Percentiles rank a stretch among this genome's conserved stretches.
Evolutionary conservation across 92 coral and sea anemone genomes (phyloP).

Genomic region (Porites cylindrica): DNA sequence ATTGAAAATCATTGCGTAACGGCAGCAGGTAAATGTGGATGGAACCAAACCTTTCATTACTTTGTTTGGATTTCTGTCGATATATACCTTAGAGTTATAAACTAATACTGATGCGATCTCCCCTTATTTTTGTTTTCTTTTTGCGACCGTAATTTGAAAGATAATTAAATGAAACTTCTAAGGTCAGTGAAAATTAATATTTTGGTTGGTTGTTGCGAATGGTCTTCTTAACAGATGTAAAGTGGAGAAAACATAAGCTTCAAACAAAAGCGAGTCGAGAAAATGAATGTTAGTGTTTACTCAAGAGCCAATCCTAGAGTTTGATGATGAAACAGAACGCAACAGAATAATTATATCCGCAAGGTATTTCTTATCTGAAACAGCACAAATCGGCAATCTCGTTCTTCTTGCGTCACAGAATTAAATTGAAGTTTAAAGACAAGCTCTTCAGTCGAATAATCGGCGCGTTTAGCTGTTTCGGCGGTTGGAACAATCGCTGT

Average conservation of each 20-base stretch:
- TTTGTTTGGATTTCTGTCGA: not conserved
- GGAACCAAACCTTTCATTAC: too few species aligned
- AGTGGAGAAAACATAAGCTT: not conserved
- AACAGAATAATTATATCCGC: slow-evolving; percentile 28
- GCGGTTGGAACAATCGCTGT: slow-evolving; percentile 2
- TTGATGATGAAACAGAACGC: not conserved
- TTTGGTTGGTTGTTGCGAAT: not conserved
- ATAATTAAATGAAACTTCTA: slow-evolving; percentile 19
- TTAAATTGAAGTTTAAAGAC: slow-evolving; percentile 2
- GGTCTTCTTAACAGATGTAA: slow-evolving; percentile 20
- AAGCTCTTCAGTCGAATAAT: slow-evolving; percentile 2
- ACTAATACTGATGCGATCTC: not conserved
- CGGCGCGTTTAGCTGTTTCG: slow-evolving; percentile 5
- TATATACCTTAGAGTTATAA: slow-evolving; percentile 25
- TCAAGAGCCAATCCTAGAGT: slow-evolving; percentile 17
- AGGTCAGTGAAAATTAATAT: slow-evolving; percentile 26
- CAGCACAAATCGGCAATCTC: not conserved
- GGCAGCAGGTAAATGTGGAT: too few species aligned
- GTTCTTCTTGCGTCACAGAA: not conserved
- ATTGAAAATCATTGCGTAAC: not conserved
- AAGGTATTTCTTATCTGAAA: slow-evolving; percentile 24
- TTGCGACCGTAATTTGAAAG: slow-evolving; percentile 9
- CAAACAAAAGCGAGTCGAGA: slow-evolving; percentile 25
- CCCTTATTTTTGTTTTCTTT: not conserved
- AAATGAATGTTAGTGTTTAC: slow-evolving; percentile 34